Percentiles rank a stretch among this genome's conserved stretches.
These are phyloP conservation scores for Peromyscus nudipes DNA, from an alignment of 2,797 vertebrate genomes.

Conservation along the genomic window DNA sequence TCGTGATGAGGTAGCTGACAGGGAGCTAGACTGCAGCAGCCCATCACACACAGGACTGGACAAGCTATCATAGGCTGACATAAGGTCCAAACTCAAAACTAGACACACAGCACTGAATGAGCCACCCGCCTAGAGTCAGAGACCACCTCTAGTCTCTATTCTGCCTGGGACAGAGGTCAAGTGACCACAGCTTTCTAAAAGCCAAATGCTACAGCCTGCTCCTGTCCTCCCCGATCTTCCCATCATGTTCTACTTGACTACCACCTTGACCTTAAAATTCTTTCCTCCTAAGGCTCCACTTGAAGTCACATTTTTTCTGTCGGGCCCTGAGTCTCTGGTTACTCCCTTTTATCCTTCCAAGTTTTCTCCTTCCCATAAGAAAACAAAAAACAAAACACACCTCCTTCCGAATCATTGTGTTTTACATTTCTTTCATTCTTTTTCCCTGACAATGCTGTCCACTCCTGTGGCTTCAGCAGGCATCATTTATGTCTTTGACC, in stretches of 20 bases:
- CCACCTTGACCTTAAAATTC: neutral
- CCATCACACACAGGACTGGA: neutral
- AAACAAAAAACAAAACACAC: neutral
- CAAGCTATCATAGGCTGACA: neutral
- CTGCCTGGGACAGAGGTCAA: neutral
- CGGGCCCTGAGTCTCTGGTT: neutral
- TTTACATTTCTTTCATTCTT: slow-evolving; percentile 21
- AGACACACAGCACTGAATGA: neutral
- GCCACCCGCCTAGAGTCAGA: no score
- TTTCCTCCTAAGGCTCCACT: neutral
- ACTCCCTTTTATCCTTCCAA: neutral
- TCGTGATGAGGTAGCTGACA: neutral
- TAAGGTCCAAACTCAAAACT: neutral
- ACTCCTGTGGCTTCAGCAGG: neutral
- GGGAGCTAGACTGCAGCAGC: neutral
- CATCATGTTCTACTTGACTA: no score
- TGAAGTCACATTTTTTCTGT: neutral
- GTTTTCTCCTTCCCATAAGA: neutral
- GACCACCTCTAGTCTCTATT: neutral
- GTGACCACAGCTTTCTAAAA: neutral
- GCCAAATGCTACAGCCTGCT: neutral
- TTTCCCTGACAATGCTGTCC: neutral
- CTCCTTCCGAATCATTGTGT: neutral
- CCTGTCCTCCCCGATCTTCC: neutral
- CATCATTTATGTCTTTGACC: neutral